Percentiles rank a stretch among this genome's conserved stretches.
phyloP scores from a whole-genome alignment of 2,888 invertebrate genomes.

The Ctena decussata region DNA sequence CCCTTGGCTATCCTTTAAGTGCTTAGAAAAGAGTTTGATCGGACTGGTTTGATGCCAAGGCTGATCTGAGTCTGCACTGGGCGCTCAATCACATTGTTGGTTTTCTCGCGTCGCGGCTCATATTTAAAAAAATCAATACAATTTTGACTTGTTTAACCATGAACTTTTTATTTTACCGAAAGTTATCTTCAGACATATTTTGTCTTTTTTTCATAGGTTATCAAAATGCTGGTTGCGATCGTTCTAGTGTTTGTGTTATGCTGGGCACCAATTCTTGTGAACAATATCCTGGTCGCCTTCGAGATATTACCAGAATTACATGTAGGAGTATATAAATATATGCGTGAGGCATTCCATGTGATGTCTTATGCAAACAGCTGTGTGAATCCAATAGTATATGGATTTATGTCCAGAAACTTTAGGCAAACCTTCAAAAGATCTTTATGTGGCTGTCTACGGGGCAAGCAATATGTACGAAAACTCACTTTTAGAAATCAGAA shows the following conservation, averaged over 20 bases:
- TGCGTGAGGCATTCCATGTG: conserved; percentile 90
- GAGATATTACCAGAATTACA: conserved; percentile 88
- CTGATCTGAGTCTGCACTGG: too few species aligned
- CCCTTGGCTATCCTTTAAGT: too few species aligned
- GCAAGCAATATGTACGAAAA: conserved; percentile 53
- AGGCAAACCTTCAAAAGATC: conserved; percentile 87
- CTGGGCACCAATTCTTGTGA: conserved; percentile 90
- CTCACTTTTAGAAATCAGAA: conserved; percentile 53
- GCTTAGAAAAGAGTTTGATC: too few species aligned
- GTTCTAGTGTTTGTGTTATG: conserved; percentile 91
- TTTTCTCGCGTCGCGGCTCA: too few species aligned
- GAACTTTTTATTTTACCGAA: too few species aligned
- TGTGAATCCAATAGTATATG: conserved; percentile 92
- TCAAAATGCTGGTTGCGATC: conserved; percentile 91
- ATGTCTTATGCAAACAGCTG: conserved; percentile 92
- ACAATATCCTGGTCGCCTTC: conserved; percentile 90
- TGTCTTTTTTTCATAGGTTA: conserved; percentile 88
- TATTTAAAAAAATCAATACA: too few species aligned
- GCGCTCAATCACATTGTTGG: too few species aligned
- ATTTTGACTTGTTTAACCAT: too few species aligned
- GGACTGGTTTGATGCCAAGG: too few species aligned
- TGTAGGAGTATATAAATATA: conserved; percentile 89
- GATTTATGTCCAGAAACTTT: conserved; percentile 92
- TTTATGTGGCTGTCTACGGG: conserved; percentile 64
- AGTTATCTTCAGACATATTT: background rate